Conservation (phyloP, 2,797 vertebrate genomes). For the Fratercula arctica region DNA sequence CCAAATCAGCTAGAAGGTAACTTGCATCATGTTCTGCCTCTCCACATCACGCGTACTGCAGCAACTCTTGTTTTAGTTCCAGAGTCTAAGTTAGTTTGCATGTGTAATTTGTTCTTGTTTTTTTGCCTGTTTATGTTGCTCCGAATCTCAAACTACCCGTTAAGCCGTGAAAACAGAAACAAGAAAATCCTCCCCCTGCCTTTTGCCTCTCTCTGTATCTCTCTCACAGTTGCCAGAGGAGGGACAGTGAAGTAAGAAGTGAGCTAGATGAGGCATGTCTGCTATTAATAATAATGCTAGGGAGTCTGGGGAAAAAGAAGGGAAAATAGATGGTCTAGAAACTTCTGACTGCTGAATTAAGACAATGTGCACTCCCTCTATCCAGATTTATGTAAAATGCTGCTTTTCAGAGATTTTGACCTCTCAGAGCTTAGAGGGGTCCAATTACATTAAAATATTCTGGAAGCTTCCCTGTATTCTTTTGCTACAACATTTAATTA, state of each 20-base stretch:
- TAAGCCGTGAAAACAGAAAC: not conserved
- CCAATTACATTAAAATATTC: not conserved
- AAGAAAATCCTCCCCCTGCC: not conserved
- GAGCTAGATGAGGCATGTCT: not conserved
- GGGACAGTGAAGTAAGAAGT: not conserved
- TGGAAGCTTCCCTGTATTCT: not conserved
- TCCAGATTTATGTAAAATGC: not conserved
- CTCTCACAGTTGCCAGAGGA: not conserved
- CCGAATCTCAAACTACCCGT: not conserved
- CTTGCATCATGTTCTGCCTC: not conserved
- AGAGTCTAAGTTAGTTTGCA: not conserved
- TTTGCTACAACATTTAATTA: not conserved
- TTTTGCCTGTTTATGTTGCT: not conserved
- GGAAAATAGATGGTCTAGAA: constrained; percentile 4
- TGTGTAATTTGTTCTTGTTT: not conserved
- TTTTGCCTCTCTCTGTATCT: not conserved
- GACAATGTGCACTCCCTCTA: not conserved
- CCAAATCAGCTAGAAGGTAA: not conserved
- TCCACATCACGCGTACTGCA: rapidly evolving
- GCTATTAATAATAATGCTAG: not conserved
- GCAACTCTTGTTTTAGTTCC: not conserved
- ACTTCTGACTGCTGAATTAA: not conserved
- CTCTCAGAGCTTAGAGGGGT: not conserved
- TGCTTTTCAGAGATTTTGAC: not conserved
- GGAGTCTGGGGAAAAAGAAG: not conserved